Evolutionary conservation across 2,113 vertebrate species (phyloP).

Genomic region (Paradoxurus hermaphroditus): DNA sequence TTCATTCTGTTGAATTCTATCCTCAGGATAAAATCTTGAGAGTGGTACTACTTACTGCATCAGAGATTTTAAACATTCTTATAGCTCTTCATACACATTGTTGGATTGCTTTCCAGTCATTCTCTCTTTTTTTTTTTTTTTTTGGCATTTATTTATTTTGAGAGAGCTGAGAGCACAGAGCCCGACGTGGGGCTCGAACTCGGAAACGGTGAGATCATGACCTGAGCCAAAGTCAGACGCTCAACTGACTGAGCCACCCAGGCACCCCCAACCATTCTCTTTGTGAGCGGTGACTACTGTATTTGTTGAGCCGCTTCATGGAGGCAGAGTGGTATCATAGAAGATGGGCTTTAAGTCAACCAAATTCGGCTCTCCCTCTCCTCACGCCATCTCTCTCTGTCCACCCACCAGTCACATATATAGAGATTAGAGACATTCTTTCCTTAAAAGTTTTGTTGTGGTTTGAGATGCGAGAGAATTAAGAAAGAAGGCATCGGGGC

Average conservation of each 20-base stretch:
- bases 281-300: neutral
- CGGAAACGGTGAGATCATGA: too few relatives aligned
- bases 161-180: too few relatives aligned
- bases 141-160: too few relatives aligned
- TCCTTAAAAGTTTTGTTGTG: conserved; percentile 14
- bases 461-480: conserved; percentile 4
- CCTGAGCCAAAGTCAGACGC: too few relatives aligned
- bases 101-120: neutral
- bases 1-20: conserved; percentile 35
- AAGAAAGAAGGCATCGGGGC: neutral
- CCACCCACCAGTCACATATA: neutral
- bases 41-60: neutral
- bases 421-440: conserved; percentile 1
- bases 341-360: neutral
- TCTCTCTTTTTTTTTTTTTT: too few relatives aligned
- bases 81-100: neutral
- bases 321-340: neutral
- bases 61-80: conserved; percentile 15
- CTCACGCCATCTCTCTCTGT: neutral
- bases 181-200: too few relatives aligned
- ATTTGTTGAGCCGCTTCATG: neutral
- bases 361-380: neutral
- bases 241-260: too few relatives aligned
- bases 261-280: too few relatives aligned
- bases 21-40: conserved; percentile 27